Percentiles rank a stretch among this genome's conserved stretches.
These are phyloP conservation scores for Trididemnum nubilum DNA, from an alignment of 23 tunicate species.

Conservation along the genomic window DNA sequence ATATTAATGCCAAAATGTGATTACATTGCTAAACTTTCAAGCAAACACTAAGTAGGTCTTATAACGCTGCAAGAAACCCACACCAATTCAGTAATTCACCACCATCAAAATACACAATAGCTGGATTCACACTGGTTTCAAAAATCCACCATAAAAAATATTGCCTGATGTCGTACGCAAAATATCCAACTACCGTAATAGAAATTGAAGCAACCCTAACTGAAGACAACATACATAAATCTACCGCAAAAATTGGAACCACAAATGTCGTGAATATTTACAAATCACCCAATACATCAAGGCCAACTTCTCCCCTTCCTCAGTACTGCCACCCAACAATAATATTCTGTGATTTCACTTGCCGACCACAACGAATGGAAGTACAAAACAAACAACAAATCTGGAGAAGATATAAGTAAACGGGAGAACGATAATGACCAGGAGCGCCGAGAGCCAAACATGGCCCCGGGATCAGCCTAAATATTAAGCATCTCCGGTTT, in stretches of 20 bases:
- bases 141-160: neutral
- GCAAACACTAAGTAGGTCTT: neutral
- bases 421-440: constrained; percentile 20
- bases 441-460: no score
- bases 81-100: neutral
- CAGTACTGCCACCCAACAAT: neutral
- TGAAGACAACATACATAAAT: no score
- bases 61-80: neutral
- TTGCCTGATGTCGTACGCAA: no score
- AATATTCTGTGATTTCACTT: neutral
- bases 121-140: neutral
- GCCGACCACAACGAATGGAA: constrained; percentile 20
- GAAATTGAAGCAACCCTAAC: no score
- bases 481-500: no score
- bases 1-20: neutral
- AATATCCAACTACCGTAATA: no score
- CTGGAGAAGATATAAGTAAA: constrained; percentile 2
- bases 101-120: neutral
- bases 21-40: neutral
- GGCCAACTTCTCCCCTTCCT: neutral
- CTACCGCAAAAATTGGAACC: no score
- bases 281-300: neutral
- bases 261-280: no score
- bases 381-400: constrained; percentile 10
- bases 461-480: no score